Percentiles rank a stretch among this genome's conserved stretches.
These are phyloP conservation scores for Automeris io DNA, from an alignment of 2,888 invertebrate species.

Conservation along the genomic window DNA sequence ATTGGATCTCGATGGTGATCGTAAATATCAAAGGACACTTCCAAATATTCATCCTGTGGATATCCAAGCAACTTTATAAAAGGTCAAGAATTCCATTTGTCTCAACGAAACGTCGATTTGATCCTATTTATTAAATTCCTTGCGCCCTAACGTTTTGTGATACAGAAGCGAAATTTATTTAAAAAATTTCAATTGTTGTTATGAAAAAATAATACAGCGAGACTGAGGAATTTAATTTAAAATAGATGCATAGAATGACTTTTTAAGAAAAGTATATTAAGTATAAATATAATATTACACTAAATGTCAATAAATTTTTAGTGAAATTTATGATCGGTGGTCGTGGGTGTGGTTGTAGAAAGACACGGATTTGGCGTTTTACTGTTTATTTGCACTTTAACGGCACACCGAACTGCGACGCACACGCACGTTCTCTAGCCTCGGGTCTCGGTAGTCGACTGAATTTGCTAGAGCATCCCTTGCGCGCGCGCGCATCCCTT, in stretches of 20 bases:
- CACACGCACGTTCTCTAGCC: no score
- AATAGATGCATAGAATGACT: neutral
- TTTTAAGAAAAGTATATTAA: neutral
- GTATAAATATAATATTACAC: neutral
- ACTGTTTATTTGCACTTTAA: no score
- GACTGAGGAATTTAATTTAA: slow-evolving; percentile 55
- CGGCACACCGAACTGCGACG: no score
- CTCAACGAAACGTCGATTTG: slow-evolving; percentile 18
- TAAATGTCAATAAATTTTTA: no score
- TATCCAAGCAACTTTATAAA: slow-evolving; percentile 14
- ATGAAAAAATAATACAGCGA: slow-evolving; percentile 35
- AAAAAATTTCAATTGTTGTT: slow-evolving; percentile 22
- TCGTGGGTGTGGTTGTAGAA: no score
- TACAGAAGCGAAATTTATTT: slow-evolving; percentile 20
- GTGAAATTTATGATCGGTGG: no score
- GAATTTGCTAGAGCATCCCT: no score
- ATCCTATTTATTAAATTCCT: slow-evolving; percentile 33
- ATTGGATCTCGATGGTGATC: slow-evolving; percentile 2
- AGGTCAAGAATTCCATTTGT: slow-evolving; percentile 22
- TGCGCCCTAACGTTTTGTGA: slow-evolving; percentile 10
- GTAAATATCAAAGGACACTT: slow-evolving; percentile 2
- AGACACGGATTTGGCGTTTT: no score
- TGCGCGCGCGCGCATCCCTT: no score
- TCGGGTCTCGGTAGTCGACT: no score
- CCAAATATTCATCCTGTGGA: slow-evolving; percentile 11